Percentiles rank a stretch among this genome's conserved stretches.
phyloP scores from a whole-genome alignment of 2,113 vertebrate genomes.

The Hydrochoerus hydrochaeris region DNA sequence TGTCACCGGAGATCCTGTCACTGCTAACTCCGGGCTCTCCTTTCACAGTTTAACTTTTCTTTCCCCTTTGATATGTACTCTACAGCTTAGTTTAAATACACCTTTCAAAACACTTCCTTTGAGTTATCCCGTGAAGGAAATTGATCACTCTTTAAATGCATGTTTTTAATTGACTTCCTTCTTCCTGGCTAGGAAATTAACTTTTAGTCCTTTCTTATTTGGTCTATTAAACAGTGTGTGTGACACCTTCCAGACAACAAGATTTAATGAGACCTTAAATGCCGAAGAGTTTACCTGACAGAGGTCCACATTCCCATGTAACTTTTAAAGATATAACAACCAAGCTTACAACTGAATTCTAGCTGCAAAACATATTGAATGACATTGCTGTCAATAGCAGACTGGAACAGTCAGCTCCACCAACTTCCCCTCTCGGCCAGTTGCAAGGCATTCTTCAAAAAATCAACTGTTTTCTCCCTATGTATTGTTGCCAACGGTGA shows the following conservation, averaged over 20 bases:
- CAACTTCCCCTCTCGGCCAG: slow-evolving; percentile 41
- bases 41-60: slow-evolving; percentile 10
- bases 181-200: slow-evolving; percentile 79
- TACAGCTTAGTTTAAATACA: slow-evolving; percentile 69
- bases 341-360: slow-evolving; percentile 49
- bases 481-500: background rate
- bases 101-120: slow-evolving; percentile 74
- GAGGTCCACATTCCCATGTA: background rate
- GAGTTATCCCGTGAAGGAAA: slow-evolving; percentile 70
- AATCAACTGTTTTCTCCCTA: slow-evolving; percentile 49
- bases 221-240: slow-evolving; percentile 67
- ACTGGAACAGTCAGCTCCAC: slow-evolving; percentile 20
- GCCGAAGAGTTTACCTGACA: background rate
- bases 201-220: slow-evolving; percentile 62
- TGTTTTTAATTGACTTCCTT: slow-evolving; percentile 81
- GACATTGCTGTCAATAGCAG: background rate
- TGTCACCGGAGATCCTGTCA: background rate
- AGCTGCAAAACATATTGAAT: slow-evolving; percentile 43
- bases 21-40: background rate
- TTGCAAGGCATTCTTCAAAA: slow-evolving; percentile 63
- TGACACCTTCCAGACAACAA: slow-evolving; percentile 75
- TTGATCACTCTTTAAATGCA: slow-evolving; percentile 76
- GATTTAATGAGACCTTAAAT: slow-evolving; percentile 70
- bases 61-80: slow-evolving; percentile 49
- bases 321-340: slow-evolving; percentile 66